Conservation (phyloP, 2,888 invertebrate genomes). For the Druceiella hillmani region DNA sequence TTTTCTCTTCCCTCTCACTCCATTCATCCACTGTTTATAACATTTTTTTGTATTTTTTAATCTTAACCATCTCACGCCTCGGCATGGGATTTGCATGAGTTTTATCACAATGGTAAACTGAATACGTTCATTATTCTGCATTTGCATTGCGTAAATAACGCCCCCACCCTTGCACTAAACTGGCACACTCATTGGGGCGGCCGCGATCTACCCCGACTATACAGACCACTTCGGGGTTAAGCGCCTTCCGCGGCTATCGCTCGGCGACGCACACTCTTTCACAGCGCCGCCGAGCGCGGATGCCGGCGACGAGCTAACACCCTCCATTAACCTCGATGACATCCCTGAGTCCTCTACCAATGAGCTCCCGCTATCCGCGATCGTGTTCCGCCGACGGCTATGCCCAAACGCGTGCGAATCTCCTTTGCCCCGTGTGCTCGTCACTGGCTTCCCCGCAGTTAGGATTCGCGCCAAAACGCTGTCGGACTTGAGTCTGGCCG, state of each 20-base stretch:
- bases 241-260: conserved; percentile 30
- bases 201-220: no score
- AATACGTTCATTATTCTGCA: no score
- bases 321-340: conserved; percentile 39
- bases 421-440: conserved; percentile 35
- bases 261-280: conserved; percentile 23
- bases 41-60: no score
- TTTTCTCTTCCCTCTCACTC: no score
- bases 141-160: background rate
- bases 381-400: conserved; percentile 36
- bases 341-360: conserved; percentile 58
- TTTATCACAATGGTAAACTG: no score
- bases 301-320: conserved; percentile 31
- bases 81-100: no score
- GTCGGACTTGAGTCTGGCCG: background rate
- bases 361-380: conserved; percentile 60
- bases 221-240: conserved; percentile 22
- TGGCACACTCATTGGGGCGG: background rate
- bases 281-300: conserved; percentile 32
- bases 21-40: no score
- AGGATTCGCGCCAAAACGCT: no score
- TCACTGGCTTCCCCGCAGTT: conserved; percentile 31
- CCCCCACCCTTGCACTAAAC: background rate
- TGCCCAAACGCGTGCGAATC: conserved; percentile 34
- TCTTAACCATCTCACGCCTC: no score